phyloP scores from a whole-genome alignment of 2,113 vertebrate species.

The Oncorhynchus tshawytscha region DNA sequence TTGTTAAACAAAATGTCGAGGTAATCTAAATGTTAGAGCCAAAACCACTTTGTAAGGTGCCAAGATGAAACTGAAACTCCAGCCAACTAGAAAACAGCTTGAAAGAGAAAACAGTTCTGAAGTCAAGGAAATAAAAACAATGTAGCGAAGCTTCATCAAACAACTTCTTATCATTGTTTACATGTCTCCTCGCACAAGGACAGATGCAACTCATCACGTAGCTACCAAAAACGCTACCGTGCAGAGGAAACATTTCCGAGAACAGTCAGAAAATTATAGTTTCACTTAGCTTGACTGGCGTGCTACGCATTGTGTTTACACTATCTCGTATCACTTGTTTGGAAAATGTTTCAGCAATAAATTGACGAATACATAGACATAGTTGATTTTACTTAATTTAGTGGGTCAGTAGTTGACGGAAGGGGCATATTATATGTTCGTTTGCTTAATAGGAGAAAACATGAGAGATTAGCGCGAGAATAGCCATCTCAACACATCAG shows the following conservation, averaged over 20 bases:
- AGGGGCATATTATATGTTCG: not conserved
- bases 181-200: not conserved
- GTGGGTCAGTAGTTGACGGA: not conserved
- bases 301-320: not conserved
- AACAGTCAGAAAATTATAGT: not conserved
- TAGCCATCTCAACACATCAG: not conserved
- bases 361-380: not conserved
- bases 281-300: not conserved
- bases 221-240: not conserved
- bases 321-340: not conserved
- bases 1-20: not conserved
- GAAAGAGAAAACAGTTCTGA: not conserved
- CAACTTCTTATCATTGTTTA: no score
- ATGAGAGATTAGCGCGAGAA: constrained; percentile 1
- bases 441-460: constrained; percentile 3
- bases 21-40: not conserved
- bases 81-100: not conserved
- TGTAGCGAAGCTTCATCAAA: not conserved
- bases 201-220: not conserved
- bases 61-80: not conserved
- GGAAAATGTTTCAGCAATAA: not conserved
- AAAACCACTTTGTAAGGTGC: not conserved
- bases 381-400: not conserved
- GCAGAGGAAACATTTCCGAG: not conserved
- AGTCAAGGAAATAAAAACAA: not conserved